phyloP scores from a whole-genome alignment of 1,140 invertebrate species.

The Temnothorax curvispinosus region DNA sequence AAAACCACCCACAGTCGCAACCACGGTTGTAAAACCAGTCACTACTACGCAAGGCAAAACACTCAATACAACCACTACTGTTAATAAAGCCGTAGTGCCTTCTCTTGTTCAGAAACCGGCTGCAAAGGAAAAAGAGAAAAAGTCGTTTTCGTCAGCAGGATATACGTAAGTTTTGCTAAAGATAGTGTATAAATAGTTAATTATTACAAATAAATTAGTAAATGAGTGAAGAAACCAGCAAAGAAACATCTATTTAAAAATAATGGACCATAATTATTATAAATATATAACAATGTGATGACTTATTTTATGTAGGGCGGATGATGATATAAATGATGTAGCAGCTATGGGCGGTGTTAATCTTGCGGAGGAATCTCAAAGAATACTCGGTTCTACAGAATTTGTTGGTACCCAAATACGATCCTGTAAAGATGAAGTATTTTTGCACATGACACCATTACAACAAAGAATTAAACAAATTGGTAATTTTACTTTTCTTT shows the following conservation, averaged over 20 bases:
- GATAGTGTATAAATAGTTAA: not conserved
- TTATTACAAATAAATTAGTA: not conserved
- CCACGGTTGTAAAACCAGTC: conserved; percentile 79
- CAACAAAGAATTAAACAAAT: conserved; percentile 92
- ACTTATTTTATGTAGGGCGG: conserved; percentile 86
- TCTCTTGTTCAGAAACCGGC: conserved; percentile 84
- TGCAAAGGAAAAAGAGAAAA: conserved; percentile 89
- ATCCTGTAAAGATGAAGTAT: conserved; percentile 97
- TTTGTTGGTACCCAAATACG: conserved; percentile 98
- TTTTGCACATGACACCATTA: conserved; percentile 92
- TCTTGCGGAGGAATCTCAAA: conserved; percentile 97
- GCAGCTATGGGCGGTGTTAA: conserved; percentile 99
- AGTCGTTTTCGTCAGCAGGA: conserved; percentile 86
- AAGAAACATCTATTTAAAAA: conserved; percentile 1
- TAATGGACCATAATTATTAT: not conserved
- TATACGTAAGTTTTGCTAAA: conserved; percentile 83
- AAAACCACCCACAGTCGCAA: conserved; percentile 75
- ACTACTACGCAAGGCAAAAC: conserved; percentile 80
- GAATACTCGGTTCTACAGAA: conserved; percentile 97
- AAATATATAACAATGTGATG: not conserved
- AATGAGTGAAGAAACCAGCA: not conserved
- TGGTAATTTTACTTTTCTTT: conserved; percentile 83
- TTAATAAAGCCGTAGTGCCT: conserved; percentile 85
- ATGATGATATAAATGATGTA: conserved; percentile 99
- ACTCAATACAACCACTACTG: conserved; percentile 79